These are phyloP conservation scores for Coptodon bakossiorum DNA, from an alignment of 2,113 vertebrate species.

Conservation along the genomic window DNA sequence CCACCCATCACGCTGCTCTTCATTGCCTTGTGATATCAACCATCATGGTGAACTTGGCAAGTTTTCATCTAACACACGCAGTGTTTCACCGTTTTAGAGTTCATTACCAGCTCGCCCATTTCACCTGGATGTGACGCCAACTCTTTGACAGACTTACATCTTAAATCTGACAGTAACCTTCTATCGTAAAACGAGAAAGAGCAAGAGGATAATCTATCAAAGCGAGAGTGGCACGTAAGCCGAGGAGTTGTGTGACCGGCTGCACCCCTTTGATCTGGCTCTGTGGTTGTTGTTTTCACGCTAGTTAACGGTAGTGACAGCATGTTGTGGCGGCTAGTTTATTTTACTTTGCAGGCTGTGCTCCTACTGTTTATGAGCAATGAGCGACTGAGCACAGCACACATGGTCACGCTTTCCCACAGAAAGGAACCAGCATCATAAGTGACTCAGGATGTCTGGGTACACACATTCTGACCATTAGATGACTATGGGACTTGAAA, in stretches of 20 bases:
- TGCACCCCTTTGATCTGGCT: constrained; percentile 49
- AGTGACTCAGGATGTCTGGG: constrained; percentile 63
- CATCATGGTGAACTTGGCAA: neutral
- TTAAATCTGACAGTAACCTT: constrained; percentile 21
- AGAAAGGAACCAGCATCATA: constrained; percentile 42
- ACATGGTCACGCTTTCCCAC: constrained; percentile 60
- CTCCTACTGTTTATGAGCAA: constrained; percentile 63
- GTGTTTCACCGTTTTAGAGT: neutral
- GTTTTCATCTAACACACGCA: neutral
- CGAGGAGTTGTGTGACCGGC: neutral
- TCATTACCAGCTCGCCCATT: neutral
- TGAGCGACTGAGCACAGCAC: constrained; percentile 12
- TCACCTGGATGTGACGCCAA: neutral
- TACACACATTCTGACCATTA: constrained; percentile 32
- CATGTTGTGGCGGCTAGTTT: constrained; percentile 60
- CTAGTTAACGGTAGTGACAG: constrained; percentile 48
- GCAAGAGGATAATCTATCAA: constrained; percentile 8
- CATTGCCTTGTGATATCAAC: constrained; percentile 8
- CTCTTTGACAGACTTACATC: constrained; percentile 11
- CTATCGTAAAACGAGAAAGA: constrained; percentile 32
- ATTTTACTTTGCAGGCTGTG: constrained; percentile 53
- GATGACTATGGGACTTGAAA: constrained; percentile 48
- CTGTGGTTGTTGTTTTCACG: constrained; percentile 41
- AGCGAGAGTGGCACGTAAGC: neutral
- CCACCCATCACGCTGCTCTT: constrained; percentile 3